Base-by-base conservation (phyloP, 2,888 invertebrate species). In the Lampropteryx suffumata region DNA sequence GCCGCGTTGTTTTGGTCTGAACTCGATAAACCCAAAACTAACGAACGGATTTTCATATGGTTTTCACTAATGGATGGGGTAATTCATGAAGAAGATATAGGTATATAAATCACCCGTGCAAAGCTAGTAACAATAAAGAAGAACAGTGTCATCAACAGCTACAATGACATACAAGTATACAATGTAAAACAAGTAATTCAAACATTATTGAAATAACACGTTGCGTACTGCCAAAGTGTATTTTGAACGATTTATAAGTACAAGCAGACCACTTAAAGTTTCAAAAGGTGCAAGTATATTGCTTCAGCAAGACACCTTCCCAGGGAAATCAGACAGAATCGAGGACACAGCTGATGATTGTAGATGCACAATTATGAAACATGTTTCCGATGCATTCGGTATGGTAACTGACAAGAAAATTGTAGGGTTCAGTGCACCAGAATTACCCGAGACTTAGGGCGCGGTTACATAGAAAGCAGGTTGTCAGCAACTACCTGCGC, bases 291-390 rank as follows among this genome's bases (percentile, higher is more conserved):
- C 30, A 44, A 26, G 21, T 13, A 30, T 1, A 30, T 50, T 56
- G 27, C 43, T 39, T 27, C 32, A 47, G 46, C 37, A 12, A 35
- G 41, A 49, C 48, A 49, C 41, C 41, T 57, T 57, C 49, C 50
- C 55, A 53, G 39, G 43, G 42, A 57, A 55, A 55, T 55, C 26
- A 36, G 32, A 50, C 32, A 30, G 46, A 57, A 59, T 51, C 42
- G 50, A 45, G 51, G 47, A 47, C 55, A 30, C 33, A 50, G 43
- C 52, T 48, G 53, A 60, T 57, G 53, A 57, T 58, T 58, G 55
- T 54, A 56, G 52, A 48, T 52, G 50, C 50, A 55, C 49, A 52
- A 53, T 57, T 51, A 57, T 47, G 54, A 58, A 55, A 61, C 51
- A 46, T 13, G 36, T 44, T 46, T 47, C 36, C 40, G 57, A 59